Conservation (phyloP, 2,797 vertebrate genomes). For the Varecia variegata region DNA sequence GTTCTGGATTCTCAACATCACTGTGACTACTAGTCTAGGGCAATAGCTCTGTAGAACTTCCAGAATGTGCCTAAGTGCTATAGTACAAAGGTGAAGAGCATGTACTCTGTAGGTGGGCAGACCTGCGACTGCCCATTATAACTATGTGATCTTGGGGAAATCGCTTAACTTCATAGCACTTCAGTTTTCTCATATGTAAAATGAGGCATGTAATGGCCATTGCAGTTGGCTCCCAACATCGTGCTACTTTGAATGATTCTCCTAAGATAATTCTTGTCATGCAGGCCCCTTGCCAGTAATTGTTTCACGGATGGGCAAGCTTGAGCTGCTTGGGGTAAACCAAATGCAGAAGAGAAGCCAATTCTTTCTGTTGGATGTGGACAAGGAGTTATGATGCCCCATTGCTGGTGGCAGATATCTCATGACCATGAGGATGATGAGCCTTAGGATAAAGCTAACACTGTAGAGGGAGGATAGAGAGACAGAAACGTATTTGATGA, state of each 20-base stretch:
- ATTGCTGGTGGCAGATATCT: not conserved
- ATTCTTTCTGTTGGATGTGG: not conserved
- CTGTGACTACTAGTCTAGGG: not conserved
- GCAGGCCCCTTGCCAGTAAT: not conserved
- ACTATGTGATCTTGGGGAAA: not conserved
- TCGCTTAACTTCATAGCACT: not conserved
- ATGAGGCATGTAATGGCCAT: not conserved
- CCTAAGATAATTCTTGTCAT: not conserved
- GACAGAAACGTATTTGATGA: not conserved
- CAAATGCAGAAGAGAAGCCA: not conserved
- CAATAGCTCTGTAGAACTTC: not conserved
- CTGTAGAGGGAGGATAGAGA: not conserved
- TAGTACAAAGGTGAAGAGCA: not conserved
- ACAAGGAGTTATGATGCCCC: not conserved
- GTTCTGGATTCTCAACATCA: not conserved
- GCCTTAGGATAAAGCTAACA: not conserved
- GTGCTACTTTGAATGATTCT: not conserved
- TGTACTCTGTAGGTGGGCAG: not conserved
- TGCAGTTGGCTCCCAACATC: not conserved
- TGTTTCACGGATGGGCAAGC: not conserved
- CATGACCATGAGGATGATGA: not conserved
- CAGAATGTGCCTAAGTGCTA: not conserved
- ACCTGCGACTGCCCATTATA: not conserved
- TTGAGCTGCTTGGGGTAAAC: not conserved
- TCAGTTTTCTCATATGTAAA: not conserved